Evolutionary conservation across 2,797 vertebrate species (phyloP), one percentile per base, ranked within the genome.

Genomic region (Pyrocephalus nanus): DNA sequence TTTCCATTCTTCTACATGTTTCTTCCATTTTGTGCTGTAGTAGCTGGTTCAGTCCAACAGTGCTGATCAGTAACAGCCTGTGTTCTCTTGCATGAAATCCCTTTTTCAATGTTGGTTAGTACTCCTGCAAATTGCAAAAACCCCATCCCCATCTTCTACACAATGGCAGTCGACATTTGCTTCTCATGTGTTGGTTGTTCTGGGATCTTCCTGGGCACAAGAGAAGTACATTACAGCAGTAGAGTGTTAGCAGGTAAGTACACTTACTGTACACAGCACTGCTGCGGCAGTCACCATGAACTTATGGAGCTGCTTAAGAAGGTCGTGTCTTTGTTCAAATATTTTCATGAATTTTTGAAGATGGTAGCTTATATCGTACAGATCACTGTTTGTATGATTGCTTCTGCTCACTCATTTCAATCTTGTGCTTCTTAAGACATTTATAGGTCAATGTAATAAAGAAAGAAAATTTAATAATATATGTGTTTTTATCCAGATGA

Each of bases 381-480:
- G 83, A 93, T 89, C 58, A 48, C 67, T 96, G 65, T 92, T 95
- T 93, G 53, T 91, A 8, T 83, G 90, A 88, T 79, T 78, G 53
- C 77, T 92, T 94, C 91, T 86, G 86, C 95, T 96, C 92, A 67
- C 77, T 97, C 93, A 94, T 96, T 95, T 93, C 90, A 81, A 5
- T 90, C 92, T 80, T 75, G 45, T 2, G 12, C 92, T 93, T 91
- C 77, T 88, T 50, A 78, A 95, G 94, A 95, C 91, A 88, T 96
- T 94, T 95, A 90, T 88, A 94, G 67, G 90, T 97, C 95, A 97
- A 54, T 50, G 82, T 93, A 93, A 92, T 95, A 95, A 96, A 96
- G 96, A 95, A 96, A 94, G 94, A 93, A 95, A 95, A 94, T 91
- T 96, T 96, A 97, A 94, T 96, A 97, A 95, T 94, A 92, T 77